Conservation (phyloP, 2,113 vertebrate genomes). For the Percina caprodes region DNA sequence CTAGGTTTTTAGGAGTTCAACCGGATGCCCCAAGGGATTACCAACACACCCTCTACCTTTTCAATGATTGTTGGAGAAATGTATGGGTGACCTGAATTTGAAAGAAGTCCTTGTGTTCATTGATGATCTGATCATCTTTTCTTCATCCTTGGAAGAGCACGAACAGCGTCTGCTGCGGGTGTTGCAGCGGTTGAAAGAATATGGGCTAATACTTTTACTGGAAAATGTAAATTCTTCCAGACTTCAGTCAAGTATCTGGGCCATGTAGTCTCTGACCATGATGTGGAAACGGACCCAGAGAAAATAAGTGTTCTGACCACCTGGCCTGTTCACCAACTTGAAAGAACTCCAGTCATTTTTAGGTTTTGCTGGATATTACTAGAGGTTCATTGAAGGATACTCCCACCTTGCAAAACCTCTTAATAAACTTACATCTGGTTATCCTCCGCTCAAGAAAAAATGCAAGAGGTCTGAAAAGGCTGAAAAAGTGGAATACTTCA, state of each 20-base stretch:
- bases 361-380: neutral
- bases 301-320: neutral
- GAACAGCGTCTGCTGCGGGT: neutral
- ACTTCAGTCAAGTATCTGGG: neutral
- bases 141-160: neutral
- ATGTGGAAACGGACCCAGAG: neutral
- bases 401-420: neutral
- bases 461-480: too few species aligned
- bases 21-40: neutral
- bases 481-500: neutral
- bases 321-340: neutral
- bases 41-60: neutral
- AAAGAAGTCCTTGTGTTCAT: neutral
- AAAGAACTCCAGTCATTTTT: neutral
- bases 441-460: neutral
- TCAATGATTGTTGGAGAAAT: neutral
- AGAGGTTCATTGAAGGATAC: neutral
- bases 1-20: neutral
- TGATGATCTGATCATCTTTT: constrained; percentile 2
- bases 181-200: neutral
- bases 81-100: neutral
- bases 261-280: neutral
- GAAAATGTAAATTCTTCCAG: neutral
- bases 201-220: neutral
- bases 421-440: neutral